Percentiles rank a stretch among this genome's conserved stretches.
These are phyloP conservation scores for Oryzaephilus surinamensis DNA, from an alignment of 1,140 invertebrate genomes.

Conservation along the genomic window DNA sequence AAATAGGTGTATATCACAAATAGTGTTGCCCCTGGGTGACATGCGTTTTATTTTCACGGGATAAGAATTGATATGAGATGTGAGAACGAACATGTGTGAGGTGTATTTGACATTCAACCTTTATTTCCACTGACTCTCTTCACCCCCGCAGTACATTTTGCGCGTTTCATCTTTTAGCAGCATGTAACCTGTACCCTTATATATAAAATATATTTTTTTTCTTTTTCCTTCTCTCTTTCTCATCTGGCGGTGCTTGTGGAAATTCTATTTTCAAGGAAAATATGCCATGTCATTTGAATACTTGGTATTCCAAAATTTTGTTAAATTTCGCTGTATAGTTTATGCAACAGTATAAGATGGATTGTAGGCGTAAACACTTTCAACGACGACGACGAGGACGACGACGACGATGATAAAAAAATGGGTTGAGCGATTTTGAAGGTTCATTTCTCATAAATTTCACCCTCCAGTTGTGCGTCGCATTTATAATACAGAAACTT, in stretches of 20 bases:
- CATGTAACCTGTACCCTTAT: too few species aligned
- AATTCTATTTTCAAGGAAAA: too few species aligned
- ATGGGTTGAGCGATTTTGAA: slow-evolving; percentile 20
- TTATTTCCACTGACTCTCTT: too few species aligned
- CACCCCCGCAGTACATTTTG: too few species aligned
- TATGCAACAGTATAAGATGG: too few species aligned
- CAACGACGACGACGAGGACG: background rate
- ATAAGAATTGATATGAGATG: slow-evolving; percentile 23
- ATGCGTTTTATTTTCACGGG: slow-evolving; percentile 21
- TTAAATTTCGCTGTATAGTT: too few species aligned
- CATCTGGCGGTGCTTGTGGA: background rate
- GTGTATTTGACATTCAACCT: background rate
- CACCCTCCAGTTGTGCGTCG: slow-evolving; percentile 19
- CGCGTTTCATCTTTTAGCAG: too few species aligned
- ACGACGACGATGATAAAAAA: too few species aligned
- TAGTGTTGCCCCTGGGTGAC: slow-evolving; percentile 21
- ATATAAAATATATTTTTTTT: slow-evolving; percentile 10
- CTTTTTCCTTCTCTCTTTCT: background rate
- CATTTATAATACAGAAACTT: slow-evolving; percentile 30
- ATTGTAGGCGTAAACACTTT: slow-evolving; percentile 16
- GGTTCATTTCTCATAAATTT: slow-evolving; percentile 32
- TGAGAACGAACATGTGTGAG: slow-evolving; percentile 19
- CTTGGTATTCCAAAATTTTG: too few species aligned
- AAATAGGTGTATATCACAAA: slow-evolving; percentile 21
- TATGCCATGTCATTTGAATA: too few species aligned